A percentile compares a stretch with the other conserved stretches of the same genome.
phyloP scores from a whole-genome alignment of 1,140 invertebrate genomes.

The Lordiphosa stackelbergi region DNA sequence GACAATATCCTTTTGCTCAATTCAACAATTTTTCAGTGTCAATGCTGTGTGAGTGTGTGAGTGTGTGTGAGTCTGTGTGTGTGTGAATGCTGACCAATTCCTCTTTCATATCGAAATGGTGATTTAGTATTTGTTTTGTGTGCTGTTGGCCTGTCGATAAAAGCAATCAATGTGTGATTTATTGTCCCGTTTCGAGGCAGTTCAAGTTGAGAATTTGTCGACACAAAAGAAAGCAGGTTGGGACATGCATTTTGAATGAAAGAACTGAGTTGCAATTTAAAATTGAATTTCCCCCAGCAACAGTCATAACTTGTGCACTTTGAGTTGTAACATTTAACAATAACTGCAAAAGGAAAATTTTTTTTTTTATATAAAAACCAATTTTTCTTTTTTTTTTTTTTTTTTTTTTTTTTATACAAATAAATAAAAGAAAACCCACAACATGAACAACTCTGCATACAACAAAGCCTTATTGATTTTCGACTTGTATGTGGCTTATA shows the following conservation, averaged over 20 bases:
- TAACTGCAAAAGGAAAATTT: too few species aligned
- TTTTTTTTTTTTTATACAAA: too few species aligned
- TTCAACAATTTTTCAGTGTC: slow-evolving; percentile 41
- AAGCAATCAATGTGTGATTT: slow-evolving; percentile 51
- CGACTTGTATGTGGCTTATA: slow-evolving; percentile 44
- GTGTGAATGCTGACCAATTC: too few species aligned
- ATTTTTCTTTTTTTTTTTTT: too few species aligned
- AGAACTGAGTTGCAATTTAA: too few species aligned
- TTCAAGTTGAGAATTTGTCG: slow-evolving; percentile 22
- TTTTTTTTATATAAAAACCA: too few species aligned
- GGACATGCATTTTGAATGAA: not conserved
- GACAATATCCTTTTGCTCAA: slow-evolving; percentile 26
- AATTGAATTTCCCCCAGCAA: slow-evolving; percentile 35
- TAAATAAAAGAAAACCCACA: not conserved
- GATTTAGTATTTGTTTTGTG: slow-evolving; percentile 7
- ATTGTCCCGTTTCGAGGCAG: slow-evolving; percentile 30
- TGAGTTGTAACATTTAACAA: too few species aligned
- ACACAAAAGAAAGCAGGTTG: slow-evolving; percentile 1
- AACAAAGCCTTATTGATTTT: slow-evolving; percentile 52
- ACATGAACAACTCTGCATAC: too few species aligned
- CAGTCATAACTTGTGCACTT: slow-evolving; percentile 15
- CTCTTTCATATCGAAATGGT: too few species aligned
- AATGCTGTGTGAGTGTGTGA: too few species aligned
- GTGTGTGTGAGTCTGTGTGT: not conserved
- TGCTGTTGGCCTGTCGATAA: slow-evolving; percentile 40